Conservation (phyloP, 2,888 invertebrate species). For the Ptilodon capucinus region DNA sequence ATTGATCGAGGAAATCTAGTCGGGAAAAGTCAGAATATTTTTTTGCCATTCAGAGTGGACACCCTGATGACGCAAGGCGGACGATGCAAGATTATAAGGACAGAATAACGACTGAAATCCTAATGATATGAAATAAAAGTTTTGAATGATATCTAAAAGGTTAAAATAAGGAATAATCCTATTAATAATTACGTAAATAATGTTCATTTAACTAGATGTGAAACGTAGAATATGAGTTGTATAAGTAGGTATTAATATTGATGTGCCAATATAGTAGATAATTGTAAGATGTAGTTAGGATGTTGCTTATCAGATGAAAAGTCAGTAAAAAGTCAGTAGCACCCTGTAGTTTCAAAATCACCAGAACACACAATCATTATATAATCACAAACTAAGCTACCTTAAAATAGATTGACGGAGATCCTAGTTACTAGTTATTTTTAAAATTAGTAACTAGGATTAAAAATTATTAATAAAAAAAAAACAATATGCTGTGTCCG, state of each 20-base stretch:
- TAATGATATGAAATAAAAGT: constrained; percentile 26
- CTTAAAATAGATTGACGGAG: too few species aligned
- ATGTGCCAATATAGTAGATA: constrained; percentile 51
- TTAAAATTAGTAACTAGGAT: too few species aligned
- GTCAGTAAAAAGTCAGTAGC: too few species aligned
- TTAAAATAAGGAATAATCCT: constrained; percentile 49
- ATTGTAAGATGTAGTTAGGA: constrained; percentile 35
- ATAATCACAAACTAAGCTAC: too few species aligned
- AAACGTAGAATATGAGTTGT: constrained; percentile 42
- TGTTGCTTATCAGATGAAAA: constrained; percentile 35
- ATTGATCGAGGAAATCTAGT: too few species aligned
- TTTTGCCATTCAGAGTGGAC: too few species aligned
- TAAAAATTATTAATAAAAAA: too few species aligned
- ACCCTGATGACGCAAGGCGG: constrained; percentile 4
- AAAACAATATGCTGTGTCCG: too few species aligned
- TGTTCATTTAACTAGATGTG: constrained; percentile 45
- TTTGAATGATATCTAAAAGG: constrained; percentile 23
- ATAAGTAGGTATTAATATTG: constrained; percentile 41
- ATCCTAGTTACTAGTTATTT: too few species aligned
- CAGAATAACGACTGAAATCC: constrained; percentile 37
- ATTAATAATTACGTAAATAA: constrained; percentile 38
- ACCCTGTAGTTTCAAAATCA: too few species aligned
- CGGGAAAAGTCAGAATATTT: too few species aligned
- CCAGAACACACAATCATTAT: constrained; percentile 39
- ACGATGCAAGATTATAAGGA: constrained; percentile 18